Percentiles rank a stretch among this genome's conserved stretches.
Evolutionary conservation across 2,113 vertebrate species (phyloP).

Genomic region (Tor tambroides): DNA sequence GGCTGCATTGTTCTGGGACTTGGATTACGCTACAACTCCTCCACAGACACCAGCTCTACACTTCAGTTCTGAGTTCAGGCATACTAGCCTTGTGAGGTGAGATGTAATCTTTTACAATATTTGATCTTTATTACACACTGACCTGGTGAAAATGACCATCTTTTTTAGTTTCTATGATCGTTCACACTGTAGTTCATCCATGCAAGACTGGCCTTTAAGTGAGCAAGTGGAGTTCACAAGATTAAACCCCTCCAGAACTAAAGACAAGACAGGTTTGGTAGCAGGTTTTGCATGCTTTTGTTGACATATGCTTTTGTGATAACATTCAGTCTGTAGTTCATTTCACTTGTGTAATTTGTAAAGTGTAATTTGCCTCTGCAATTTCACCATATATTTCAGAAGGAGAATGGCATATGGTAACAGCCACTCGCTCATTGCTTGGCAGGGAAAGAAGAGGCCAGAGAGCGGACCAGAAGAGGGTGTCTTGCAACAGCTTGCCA

Average conservation of each 20-base stretch:
- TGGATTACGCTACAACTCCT: conserved; percentile 1
- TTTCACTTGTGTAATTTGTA: neutral
- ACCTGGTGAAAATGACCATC: neutral
- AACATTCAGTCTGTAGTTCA: neutral
- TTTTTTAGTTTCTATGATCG: conserved; percentile 25
- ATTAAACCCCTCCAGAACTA: conserved; percentile 30
- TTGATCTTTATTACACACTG: neutral
- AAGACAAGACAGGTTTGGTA: conserved; percentile 29
- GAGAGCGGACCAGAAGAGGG: conserved; percentile 5
- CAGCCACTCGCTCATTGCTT: conserved; percentile 40
- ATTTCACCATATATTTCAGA: conserved; percentile 32
- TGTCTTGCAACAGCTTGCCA: conserved; percentile 40
- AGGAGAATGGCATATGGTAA: conserved; percentile 49
- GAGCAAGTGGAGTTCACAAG: conserved; percentile 39
- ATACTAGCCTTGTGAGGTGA: neutral
- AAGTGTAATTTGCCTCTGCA: neutral
- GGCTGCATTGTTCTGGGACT: conserved; percentile 22
- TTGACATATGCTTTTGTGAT: neutral
- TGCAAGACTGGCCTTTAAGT: conserved; percentile 13
- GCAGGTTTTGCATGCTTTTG: neutral
- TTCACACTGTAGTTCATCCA: neutral
- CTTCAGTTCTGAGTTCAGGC: neutral
- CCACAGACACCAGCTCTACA: conserved; percentile 23
- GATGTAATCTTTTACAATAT: neutral
- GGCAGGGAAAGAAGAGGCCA: neutral